Conservation (phyloP, 2,113 vertebrate genomes). For the Butorides virescens region DNA sequence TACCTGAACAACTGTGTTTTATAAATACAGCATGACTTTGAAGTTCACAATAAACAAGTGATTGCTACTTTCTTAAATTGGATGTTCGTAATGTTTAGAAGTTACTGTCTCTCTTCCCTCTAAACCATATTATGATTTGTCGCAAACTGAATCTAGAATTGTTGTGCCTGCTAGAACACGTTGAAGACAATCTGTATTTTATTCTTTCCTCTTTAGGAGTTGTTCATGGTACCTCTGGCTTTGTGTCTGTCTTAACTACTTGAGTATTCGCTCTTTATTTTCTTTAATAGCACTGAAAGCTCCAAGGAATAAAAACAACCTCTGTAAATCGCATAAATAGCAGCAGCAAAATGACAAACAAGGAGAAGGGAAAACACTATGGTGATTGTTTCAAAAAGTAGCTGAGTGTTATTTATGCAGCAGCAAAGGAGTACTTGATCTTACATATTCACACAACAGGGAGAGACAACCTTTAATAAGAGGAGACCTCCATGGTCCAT, state of each 20-base stretch:
- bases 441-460: neutral
- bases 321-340: neutral
- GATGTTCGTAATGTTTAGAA: neutral
- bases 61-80: neutral
- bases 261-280: neutral
- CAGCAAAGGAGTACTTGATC: neutral
- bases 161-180: neutral
- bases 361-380: neutral
- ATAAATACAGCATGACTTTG: neutral
- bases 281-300: conserved; percentile 20
- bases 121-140: neutral
- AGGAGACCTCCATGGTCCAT: neutral
- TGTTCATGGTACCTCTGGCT: neutral
- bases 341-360: neutral
- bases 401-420: neutral
- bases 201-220: neutral
- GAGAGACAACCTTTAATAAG: neutral
- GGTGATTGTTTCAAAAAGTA: neutral
- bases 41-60: neutral
- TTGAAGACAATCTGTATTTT: neutral
- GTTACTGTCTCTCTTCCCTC: neutral
- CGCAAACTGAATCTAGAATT: neutral
- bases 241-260: neutral
- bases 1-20: neutral
- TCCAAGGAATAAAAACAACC: neutral